A percentile compares a stretch with the other conserved stretches of the same genome.
Conservation (phyloP, 2,888 invertebrate species). For the Ptilodon capucinus region DNA sequence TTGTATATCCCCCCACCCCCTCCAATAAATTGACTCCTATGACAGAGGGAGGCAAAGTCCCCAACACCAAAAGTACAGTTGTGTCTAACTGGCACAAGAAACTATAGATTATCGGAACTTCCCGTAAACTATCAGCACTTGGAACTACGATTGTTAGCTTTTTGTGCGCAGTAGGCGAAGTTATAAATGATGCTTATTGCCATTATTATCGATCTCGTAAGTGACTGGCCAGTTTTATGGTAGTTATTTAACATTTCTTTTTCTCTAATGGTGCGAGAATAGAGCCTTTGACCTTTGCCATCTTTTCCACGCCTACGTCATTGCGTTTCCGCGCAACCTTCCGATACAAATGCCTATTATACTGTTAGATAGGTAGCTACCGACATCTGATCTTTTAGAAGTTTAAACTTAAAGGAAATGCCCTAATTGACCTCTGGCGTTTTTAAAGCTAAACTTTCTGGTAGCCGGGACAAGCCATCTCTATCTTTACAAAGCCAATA, state of each 20-base stretch:
- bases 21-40: constrained; percentile 1
- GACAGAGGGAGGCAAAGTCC: constrained; percentile 11
- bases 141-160: constrained; percentile 17
- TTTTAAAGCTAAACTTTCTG: no score
- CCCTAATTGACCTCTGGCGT: no score
- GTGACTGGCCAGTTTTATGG: background rate
- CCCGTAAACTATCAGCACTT: constrained; percentile 17
- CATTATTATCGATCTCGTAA: background rate
- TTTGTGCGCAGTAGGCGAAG: constrained; percentile 5
- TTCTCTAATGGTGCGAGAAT: background rate
- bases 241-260: background rate
- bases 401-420: no score
- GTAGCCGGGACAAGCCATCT: no score
- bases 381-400: no score
- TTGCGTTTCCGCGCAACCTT: background rate
- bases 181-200: background rate
- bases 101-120: constrained; percentile 26
- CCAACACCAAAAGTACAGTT: constrained; percentile 24
- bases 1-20: constrained; percentile 17
- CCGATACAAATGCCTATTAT: no score
- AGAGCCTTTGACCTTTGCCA: background rate
- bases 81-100: constrained; percentile 22
- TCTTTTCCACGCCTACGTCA: background rate
- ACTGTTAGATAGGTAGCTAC: no score
- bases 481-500: no score